phyloP scores from a whole-genome alignment of 1,140 invertebrate genomes.

The Ganaspis sp. region DNA sequence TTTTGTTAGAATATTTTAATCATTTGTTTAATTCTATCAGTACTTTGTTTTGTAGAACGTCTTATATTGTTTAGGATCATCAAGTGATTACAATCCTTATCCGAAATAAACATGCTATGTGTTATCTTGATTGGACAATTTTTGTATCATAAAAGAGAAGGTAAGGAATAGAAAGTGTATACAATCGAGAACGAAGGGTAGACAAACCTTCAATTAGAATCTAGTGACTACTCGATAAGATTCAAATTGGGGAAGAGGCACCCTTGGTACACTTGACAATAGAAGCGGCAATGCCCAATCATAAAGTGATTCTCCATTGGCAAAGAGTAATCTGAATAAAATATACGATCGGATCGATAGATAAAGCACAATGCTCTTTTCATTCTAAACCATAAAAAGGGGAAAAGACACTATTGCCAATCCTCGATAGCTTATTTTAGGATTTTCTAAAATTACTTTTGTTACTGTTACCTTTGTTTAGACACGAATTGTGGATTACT shows the following conservation, averaged over 20 bases:
- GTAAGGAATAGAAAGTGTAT: too few relatives aligned
- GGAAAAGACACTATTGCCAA: slow-evolving; percentile 15
- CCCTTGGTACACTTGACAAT: slow-evolving; percentile 37
- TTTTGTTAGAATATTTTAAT: too few relatives aligned
- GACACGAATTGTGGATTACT: too few relatives aligned
- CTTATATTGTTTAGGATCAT: too few relatives aligned
- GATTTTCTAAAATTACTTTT: too few relatives aligned
- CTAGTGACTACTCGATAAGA: neutral
- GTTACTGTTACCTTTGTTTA: too few relatives aligned
- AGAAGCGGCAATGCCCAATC: slow-evolving; percentile 71
- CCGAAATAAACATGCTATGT: too few relatives aligned
- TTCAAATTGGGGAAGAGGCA: neutral
- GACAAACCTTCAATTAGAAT: neutral
- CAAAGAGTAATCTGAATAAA: slow-evolving; percentile 74
- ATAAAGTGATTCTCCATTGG: slow-evolving; percentile 71
- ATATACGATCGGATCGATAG: slow-evolving; percentile 76
- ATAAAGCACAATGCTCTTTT: slow-evolving; percentile 77
- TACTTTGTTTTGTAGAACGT: too few relatives aligned
- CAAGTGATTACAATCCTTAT: too few relatives aligned
- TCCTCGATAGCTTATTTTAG: neutral
- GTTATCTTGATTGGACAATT: too few relatives aligned
- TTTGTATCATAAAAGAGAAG: too few relatives aligned
- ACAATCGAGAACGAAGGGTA: neutral
- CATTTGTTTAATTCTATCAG: too few relatives aligned
- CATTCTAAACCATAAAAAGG: slow-evolving; percentile 56